Base-by-base conservation (phyloP, 2,113 vertebrate genomes). In the Euleptes europaea region DNA sequence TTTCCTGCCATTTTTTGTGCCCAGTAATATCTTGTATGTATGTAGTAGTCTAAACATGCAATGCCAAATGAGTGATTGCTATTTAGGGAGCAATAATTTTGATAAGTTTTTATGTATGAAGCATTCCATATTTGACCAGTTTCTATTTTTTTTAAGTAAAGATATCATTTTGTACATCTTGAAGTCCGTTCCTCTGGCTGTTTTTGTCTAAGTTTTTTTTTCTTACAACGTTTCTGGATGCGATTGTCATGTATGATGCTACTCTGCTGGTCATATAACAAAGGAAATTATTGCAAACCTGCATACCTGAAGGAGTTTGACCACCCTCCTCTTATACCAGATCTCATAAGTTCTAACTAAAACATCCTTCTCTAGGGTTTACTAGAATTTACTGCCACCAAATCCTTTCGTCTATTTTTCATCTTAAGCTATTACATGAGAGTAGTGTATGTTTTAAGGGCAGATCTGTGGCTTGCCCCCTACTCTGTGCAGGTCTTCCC, bases 111-210 rank as follows among this genome's bases (percentile, higher is more conserved):
- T 90, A 40, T 89, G 83, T 85, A 88, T 88, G 82, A 91, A 78
- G 79, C 51, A 54, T 92, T 93, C 84, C 47, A 60, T 95, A 94
- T 94, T 69, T 72, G 69, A 86, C 57, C 51, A 89, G 86, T 83
- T 85, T 94, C 90, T 91, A 89, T 85, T 86, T 90, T 72, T 74
- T 92, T 86, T 92, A 63, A 85, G 78, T 84, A 78, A 78, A 83
- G 14, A 44, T 73, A 44, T 4, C 76, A 79, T 85, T 83, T 85
- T 72, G 67, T 85, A 85, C 76, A 77, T 28, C 33, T 35, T 78
- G 17, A 71, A 71, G 23, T 60, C 63, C 31, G 79, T 85, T 38
- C 12, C 72, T 72, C n/a, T 79, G n/a, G n/a, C 23, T 38, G 26
- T 9, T 78, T 60, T 60, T 60, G 57, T 60, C 23, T 60, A 60